phyloP scores from a whole-genome alignment of 2,113 vertebrate genomes.

The Ochotona princeps region DNA sequence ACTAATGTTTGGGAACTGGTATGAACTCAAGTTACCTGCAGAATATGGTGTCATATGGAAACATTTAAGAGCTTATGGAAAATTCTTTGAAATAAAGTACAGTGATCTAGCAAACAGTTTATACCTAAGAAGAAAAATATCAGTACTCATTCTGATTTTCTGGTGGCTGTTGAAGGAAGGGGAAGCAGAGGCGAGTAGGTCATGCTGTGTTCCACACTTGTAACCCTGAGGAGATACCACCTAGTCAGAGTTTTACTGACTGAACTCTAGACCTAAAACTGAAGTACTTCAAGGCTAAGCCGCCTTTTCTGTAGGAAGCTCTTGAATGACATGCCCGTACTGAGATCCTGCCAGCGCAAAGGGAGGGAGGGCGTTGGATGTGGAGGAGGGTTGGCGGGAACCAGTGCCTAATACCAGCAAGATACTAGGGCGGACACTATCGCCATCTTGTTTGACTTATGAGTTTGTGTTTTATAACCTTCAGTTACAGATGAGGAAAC shows the following conservation, averaged over 20 bases:
- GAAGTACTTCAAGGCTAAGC: not conserved
- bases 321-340: not conserved
- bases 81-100: conserved; percentile 87
- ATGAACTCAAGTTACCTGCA: conserved; percentile 89
- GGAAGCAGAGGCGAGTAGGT: not conserved
- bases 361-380: not conserved
- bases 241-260: not conserved
- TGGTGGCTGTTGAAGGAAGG: conserved; percentile 26
- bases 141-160: conserved; percentile 55
- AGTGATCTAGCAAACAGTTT: conserved; percentile 82
- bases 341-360: conserved; percentile 38
- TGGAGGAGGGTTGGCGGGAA: not conserved
- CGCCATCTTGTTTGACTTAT: not conserved
- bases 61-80: conserved; percentile 88
- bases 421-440: not conserved
- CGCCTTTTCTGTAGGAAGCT: conserved; percentile 1
- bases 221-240: not conserved
- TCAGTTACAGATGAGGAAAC: conserved; percentile 45
- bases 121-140: conserved; percentile 70
- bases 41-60: conserved; percentile 86
- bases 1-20: conserved; percentile 84
- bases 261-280: not conserved
- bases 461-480: conserved; percentile 27
- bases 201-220: not conserved
- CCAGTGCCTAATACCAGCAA: not conserved